These are phyloP conservation scores for Thripadectes ignobilis DNA, from an alignment of 2,797 vertebrate genomes.

Conservation along the genomic window DNA sequence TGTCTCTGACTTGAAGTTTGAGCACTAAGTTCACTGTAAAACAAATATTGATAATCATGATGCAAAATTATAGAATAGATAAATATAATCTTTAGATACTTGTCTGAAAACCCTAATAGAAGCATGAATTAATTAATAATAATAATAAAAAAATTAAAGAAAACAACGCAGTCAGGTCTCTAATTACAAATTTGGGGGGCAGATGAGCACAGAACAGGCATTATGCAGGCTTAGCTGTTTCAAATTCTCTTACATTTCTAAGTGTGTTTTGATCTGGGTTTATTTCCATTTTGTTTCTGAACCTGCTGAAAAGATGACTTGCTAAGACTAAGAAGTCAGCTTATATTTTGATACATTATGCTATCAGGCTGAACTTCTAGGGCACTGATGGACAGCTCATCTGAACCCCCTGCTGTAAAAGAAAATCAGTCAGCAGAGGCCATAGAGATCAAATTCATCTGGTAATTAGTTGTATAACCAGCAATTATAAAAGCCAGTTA, in stretches of 20 bases:
- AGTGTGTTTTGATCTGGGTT: background rate
- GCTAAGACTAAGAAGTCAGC: background rate
- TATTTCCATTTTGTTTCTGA: background rate
- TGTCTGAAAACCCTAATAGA: background rate
- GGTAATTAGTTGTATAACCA: background rate
- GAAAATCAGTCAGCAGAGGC: background rate
- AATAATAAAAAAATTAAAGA: background rate
- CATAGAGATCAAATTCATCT: background rate
- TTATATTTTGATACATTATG: background rate
- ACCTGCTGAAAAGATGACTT: background rate
- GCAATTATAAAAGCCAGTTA: background rate
- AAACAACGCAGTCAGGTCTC: background rate
- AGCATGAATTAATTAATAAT: background rate
- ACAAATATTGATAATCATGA: background rate
- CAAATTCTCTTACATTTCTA: background rate
- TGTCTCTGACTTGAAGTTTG: background rate
- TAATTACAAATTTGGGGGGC: background rate
- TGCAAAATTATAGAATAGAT: background rate
- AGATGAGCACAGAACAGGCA: background rate
- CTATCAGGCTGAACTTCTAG: background rate
- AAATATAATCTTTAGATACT: background rate
- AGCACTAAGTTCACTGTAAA: background rate
- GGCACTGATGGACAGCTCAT: background rate
- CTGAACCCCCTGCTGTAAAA: background rate
- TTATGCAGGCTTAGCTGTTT: background rate